phyloP scores from a whole-genome alignment of 35 echinoderm and acorn worm species.

The Ophioderma brevispina region DNA sequence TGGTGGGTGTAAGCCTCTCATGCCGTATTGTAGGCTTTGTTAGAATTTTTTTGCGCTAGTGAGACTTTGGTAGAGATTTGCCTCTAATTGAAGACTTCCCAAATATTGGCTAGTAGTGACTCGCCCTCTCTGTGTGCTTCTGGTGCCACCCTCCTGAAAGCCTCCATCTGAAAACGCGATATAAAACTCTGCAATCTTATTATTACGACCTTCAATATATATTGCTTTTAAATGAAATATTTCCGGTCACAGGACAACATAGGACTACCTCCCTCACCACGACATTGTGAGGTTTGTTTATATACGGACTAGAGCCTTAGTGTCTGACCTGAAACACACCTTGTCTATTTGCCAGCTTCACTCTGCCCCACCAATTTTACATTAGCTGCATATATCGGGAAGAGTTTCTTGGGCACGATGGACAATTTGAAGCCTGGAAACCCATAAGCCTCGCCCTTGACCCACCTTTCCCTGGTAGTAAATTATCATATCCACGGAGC shows the following conservation, averaged over 20 bases:
- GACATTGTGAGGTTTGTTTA: conserved; percentile 1
- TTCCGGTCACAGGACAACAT: too few species aligned
- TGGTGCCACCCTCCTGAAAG: not conserved
- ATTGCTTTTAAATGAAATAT: not conserved
- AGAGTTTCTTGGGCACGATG: conserved; percentile 23
- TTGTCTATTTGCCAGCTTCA: not conserved
- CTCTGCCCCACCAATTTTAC: not conserved
- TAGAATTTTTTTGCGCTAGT: too few species aligned
- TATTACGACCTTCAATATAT: not conserved
- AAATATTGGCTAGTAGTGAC: too few species aligned
- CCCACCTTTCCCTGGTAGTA: conserved; percentile 24
- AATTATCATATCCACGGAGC: conserved; percentile 12
- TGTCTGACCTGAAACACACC: conserved; percentile 16
- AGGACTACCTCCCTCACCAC: not conserved
- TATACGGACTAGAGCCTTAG: not conserved
- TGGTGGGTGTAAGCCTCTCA: not conserved
- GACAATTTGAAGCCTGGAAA: not conserved
- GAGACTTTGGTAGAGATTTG: too few species aligned
- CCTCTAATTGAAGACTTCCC: too few species aligned
- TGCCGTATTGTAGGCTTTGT: not conserved
- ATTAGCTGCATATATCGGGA: conserved; percentile 9
- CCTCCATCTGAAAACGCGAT: too few species aligned
- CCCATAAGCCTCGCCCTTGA: conserved; percentile 10
- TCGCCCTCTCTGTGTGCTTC: too few species aligned
- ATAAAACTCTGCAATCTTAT: too few species aligned